A percentile compares a stretch with the other conserved stretches of the same genome.
Conservation (phyloP, 1,140 invertebrate species). For the Drosophila lowei region DNA sequence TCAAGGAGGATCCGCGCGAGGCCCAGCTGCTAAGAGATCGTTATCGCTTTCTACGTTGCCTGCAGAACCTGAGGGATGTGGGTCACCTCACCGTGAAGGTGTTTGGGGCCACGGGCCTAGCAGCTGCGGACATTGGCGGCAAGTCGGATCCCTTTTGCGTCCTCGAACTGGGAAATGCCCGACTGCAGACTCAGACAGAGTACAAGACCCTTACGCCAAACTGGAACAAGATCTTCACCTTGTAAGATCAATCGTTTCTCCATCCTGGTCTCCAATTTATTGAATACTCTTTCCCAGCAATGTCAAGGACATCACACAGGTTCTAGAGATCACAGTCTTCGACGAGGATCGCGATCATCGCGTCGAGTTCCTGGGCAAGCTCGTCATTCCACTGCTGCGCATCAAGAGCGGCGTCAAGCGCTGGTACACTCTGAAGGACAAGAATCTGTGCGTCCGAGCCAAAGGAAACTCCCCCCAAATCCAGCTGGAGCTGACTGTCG, state of each 20-base stretch:
- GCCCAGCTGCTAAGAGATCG: conserved; percentile 86
- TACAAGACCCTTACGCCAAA: conserved; percentile 98
- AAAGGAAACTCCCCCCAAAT: conserved; percentile 97
- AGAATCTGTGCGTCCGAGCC: conserved; percentile 93
- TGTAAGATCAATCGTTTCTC: conserved; percentile 86
- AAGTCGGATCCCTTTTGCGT: conserved; percentile 99
- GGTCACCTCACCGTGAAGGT: conserved; percentile 95
- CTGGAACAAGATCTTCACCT: conserved; percentile 99
- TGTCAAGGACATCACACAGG: conserved; percentile 98
- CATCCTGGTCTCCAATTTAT: conserved; percentile 72
- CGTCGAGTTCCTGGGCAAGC: conserved; percentile 97
- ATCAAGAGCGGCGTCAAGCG: conserved; percentile 96
- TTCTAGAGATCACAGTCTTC: conserved; percentile 98
- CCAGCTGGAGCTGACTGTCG: conserved; percentile 92
- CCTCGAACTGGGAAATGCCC: conserved; percentile 95
- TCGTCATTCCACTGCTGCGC: conserved; percentile 93
- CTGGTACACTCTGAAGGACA: conserved; percentile 99
- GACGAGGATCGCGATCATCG: conserved; percentile 99
- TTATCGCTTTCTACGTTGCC: conserved; percentile 90
- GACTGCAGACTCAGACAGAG: conserved; percentile 98
- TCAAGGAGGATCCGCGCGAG: conserved; percentile 91
- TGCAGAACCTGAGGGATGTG: conserved; percentile 92
- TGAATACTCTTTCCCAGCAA: conserved; percentile 86
- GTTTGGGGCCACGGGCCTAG: conserved; percentile 93
- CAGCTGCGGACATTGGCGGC: conserved; percentile 95